Evolutionary conservation across 2,888 invertebrate species (phyloP).

Genomic region (Campopleginae sp.): DNA sequence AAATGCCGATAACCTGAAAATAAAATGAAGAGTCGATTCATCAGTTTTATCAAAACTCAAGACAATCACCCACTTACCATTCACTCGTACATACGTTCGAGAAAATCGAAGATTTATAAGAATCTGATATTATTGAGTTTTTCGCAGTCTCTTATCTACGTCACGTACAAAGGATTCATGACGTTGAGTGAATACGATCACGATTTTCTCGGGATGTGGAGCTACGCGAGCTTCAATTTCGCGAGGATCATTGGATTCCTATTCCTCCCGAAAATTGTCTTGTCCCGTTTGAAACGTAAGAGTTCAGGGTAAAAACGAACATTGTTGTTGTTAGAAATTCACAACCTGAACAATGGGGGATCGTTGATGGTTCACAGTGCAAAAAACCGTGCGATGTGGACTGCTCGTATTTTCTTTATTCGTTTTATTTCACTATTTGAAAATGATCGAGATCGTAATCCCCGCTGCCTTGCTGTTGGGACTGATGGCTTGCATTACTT

Average conservation of each 20-base stretch:
- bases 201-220: slow-evolving; percentile 61
- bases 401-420: slow-evolving; percentile 46
- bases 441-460: slow-evolving; percentile 42
- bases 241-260: slow-evolving; percentile 55
- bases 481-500: slow-evolving; percentile 35
- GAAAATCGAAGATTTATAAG: slow-evolving; percentile 61
- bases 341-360: not conserved
- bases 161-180: slow-evolving; percentile 61
- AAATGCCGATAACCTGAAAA: not conserved
- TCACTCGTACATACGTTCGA: slow-evolving; percentile 58
- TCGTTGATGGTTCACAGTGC: slow-evolving; percentile 44
- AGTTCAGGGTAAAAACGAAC: not conserved
- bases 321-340: not conserved
- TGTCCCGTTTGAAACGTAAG: slow-evolving; percentile 53
- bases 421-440: slow-evolving; percentile 50
- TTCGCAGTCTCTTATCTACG: slow-evolving; percentile 40
- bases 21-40: slow-evolving; percentile 47
- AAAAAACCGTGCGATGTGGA: slow-evolving; percentile 52
- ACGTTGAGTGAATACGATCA: slow-evolving; percentile 63
- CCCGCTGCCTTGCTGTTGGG: slow-evolving; percentile 49
- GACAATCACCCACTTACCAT: slow-evolving; percentile 57
- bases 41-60: slow-evolving; percentile 18
- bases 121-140: slow-evolving; percentile 54
- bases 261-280: slow-evolving; percentile 33
- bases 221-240: slow-evolving; percentile 52